phyloP scores from a whole-genome alignment of 2,113 vertebrate genomes.

The Athene cunicularia region DNA sequence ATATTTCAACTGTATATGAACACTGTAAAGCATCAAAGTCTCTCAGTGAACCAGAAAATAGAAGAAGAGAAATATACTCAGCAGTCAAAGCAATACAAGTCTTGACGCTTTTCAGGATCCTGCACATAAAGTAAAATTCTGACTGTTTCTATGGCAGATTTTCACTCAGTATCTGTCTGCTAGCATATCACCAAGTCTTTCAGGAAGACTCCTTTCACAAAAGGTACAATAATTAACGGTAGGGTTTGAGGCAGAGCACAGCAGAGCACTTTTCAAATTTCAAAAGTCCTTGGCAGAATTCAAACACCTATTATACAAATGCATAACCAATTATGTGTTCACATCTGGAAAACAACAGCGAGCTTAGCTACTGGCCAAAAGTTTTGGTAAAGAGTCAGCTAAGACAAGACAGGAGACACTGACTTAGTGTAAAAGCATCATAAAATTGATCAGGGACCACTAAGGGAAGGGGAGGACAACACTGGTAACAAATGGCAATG shows the following conservation, averaged over 20 bases:
- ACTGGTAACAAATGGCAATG: background rate
- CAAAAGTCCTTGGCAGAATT: background rate
- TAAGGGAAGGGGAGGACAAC: background rate
- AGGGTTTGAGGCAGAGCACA: background rate
- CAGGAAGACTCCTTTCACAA: background rate
- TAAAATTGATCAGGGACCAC: background rate
- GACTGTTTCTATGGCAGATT: background rate
- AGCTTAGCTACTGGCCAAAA: background rate
- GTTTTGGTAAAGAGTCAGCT: background rate
- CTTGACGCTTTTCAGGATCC: background rate
- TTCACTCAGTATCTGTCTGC: background rate
- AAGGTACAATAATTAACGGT: background rate
- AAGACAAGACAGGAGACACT: background rate
- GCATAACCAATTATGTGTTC: background rate
- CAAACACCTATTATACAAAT: background rate
- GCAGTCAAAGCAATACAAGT: background rate
- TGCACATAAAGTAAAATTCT: background rate
- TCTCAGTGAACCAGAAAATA: background rate
- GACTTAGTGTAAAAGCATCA: fast-evolving
- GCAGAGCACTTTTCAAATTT: background rate
- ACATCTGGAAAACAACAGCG: background rate
- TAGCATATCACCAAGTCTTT: background rate
- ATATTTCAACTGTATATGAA: background rate
- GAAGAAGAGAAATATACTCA: background rate
- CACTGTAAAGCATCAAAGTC: background rate